phyloP scores from a whole-genome alignment of 2,797 vertebrate genomes.

The Sebastes taczanowskii region DNA sequence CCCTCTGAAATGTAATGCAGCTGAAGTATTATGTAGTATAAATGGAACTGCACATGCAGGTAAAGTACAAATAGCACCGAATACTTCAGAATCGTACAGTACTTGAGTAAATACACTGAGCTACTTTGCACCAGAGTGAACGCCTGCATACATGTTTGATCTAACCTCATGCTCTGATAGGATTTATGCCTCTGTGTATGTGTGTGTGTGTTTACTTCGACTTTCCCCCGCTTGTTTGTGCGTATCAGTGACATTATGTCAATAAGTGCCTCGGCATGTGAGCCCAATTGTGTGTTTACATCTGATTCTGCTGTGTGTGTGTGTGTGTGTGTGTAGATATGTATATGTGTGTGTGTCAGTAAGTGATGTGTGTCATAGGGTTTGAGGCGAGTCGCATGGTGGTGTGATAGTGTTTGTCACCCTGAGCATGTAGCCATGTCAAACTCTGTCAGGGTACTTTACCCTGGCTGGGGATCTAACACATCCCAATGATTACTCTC shows the following conservation, averaged over 20 bases:
- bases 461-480: constrained; percentile 46
- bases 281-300: constrained; percentile 32
- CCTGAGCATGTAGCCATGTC: constrained; percentile 68
- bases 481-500: constrained; percentile 53
- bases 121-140: neutral
- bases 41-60: neutral
- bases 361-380: constrained; percentile 38
- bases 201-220: neutral
- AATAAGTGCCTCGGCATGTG: constrained; percentile 32
- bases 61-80: neutral
- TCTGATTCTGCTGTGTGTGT: constrained; percentile 16
- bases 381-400: constrained; percentile 36
- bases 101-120: neutral
- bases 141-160: constrained; percentile 27
- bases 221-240: constrained; percentile 33
- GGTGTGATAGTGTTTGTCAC: constrained; percentile 74
- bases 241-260: constrained; percentile 42
- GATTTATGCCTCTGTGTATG: constrained; percentile 4
- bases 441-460: constrained; percentile 72
- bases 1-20: neutral
- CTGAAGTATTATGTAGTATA: neutral
- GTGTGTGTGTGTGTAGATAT: neutral
- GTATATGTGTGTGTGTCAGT: constrained; percentile 10
- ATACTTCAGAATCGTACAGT: neutral
- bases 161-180: constrained; percentile 19